Conservation (phyloP, 2,797 vertebrate species). For the Pangasius krempfi region DNA sequence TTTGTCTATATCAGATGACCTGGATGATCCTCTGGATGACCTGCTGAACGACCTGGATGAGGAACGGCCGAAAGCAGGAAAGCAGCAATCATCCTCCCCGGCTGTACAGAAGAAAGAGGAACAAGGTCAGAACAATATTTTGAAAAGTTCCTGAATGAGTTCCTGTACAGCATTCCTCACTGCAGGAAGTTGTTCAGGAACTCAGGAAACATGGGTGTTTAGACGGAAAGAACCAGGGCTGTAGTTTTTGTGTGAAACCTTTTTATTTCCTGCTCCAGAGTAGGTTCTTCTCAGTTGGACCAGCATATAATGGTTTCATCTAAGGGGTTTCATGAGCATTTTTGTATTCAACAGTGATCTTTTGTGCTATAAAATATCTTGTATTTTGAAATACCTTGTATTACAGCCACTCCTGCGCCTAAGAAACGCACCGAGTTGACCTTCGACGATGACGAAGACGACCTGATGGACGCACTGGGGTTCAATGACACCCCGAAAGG, state of each 20-base stretch:
- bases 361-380: neutral
- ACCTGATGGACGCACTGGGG: conserved; percentile 82
- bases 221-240: neutral
- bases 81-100: conserved; percentile 55
- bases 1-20: conserved; percentile 62
- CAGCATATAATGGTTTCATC: neutral
- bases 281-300: neutral
- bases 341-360: neutral
- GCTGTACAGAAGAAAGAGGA: conserved; percentile 56
- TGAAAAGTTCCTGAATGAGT: neutral
- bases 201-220: neutral
- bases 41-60: conserved; percentile 76
- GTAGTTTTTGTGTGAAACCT: neutral
- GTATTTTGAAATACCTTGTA: neutral
- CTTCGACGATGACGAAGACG: conserved; percentile 82
- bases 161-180: neutral
- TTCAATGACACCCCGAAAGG: conserved; percentile 70
- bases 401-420: conserved; percentile 51
- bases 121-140: conserved; percentile 45
- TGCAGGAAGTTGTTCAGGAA: neutral
- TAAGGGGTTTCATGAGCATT: too few relatives aligned
- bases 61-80: conserved; percentile 53
- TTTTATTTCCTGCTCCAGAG: neutral
- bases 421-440: conserved; percentile 70
- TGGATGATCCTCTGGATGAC: conserved; percentile 74